Evolutionary conservation across 2,888 invertebrate species (phyloP).

Genomic region (Scaptomyza cyrtandrae): DNA sequence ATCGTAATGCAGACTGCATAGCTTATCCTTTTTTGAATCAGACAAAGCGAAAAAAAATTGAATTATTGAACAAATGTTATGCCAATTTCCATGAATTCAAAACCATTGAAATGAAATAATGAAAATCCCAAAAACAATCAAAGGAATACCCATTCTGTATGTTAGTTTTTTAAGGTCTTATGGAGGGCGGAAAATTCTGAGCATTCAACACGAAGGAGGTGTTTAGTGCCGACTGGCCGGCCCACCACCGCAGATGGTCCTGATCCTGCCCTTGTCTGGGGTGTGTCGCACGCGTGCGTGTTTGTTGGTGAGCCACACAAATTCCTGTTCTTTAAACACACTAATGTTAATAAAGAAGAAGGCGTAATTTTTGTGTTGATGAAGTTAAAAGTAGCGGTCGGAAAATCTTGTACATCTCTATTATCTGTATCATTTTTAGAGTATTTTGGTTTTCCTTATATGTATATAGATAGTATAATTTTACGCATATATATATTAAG

Average conservation of each 20-base stretch:
- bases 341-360: constrained; percentile 41
- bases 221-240: constrained; percentile 29
- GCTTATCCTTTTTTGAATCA: constrained; percentile 1
- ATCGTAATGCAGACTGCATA: neutral
- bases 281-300: constrained; percentile 60
- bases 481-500: neutral
- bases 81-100: constrained; percentile 82
- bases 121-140: constrained; percentile 83
- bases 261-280: constrained; percentile 27
- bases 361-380: constrained; percentile 64
- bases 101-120: constrained; percentile 83
- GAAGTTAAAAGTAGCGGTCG: constrained; percentile 64
- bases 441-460: neutral
- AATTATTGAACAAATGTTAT: constrained; percentile 80
- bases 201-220: constrained; percentile 34
- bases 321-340: constrained; percentile 53
- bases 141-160: constrained; percentile 63
- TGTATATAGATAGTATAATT: neutral
- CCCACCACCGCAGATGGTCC: constrained; percentile 42
- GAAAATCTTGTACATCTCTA: neutral
- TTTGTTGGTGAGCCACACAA: constrained; percentile 69
- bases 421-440: neutral
- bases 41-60: constrained; percentile 51
- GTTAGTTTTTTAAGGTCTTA: constrained; percentile 13
- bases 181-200: constrained; percentile 31